Evolutionary conservation across 2,797 vertebrate species (phyloP).

Genomic region (Clarias fuscus): DNA sequence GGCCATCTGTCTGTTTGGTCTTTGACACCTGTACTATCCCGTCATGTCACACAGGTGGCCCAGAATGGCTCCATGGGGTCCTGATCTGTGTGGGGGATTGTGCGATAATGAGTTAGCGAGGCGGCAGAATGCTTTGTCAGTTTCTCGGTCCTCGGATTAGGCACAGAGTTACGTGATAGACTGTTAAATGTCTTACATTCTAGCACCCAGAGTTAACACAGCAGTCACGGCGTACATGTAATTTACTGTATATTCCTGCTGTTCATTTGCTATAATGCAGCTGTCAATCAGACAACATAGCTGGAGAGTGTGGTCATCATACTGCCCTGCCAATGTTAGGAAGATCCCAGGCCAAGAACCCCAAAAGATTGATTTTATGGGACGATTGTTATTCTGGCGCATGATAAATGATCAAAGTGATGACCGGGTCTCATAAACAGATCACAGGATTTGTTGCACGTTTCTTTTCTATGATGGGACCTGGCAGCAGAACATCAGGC

Average conservation of each 20-base stretch:
- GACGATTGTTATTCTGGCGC: conserved; percentile 29
- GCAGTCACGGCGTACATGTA: background rate
- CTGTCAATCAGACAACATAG: conserved; percentile 31
- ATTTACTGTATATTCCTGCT: background rate
- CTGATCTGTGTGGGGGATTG: conserved; percentile 34
- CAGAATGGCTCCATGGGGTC: background rate
- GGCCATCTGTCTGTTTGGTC: conserved; percentile 56
- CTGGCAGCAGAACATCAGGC: conserved; percentile 22
- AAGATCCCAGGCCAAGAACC: conserved; percentile 11
- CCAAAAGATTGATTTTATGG: conserved; percentile 34
- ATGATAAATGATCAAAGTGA: conserved; percentile 44
- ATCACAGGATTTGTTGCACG: conserved; percentile 26
- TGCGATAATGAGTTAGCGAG: conserved; percentile 25
- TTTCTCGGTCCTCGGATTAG: background rate
- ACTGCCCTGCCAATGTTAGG: conserved; percentile 17
- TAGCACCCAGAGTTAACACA: background rate
- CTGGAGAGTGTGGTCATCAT: conserved; percentile 30
- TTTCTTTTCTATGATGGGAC: conserved; percentile 26
- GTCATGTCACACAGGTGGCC: conserved; percentile 44
- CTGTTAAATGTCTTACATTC: conserved; percentile 5
- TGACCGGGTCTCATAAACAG: conserved; percentile 30
- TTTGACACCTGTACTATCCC: conserved; percentile 55
- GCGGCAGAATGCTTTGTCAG: conserved; percentile 16
- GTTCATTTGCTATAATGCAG: background rate
- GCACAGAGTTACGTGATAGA: background rate